These are phyloP conservation scores for Polyploca ridens DNA, from an alignment of 2,888 invertebrate genomes.

Conservation along the genomic window DNA sequence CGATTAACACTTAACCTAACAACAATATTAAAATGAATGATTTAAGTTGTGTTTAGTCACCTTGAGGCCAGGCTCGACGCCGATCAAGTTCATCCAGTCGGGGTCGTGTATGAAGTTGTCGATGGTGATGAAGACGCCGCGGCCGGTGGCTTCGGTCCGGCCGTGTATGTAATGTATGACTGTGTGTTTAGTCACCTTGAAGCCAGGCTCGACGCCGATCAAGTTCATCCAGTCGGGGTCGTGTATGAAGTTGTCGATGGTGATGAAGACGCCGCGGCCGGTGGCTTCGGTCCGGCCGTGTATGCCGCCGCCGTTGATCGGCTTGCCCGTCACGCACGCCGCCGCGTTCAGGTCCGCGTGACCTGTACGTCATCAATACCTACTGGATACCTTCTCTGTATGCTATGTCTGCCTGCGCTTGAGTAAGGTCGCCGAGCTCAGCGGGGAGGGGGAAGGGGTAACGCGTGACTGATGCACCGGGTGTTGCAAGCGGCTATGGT, in stretches of 20 bases:
- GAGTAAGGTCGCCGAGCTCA: too few relatives aligned
- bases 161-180: too few relatives aligned
- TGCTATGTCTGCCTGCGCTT: too few relatives aligned
- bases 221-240: slow-evolving; percentile 89
- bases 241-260: slow-evolving; percentile 88
- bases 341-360: slow-evolving; percentile 91
- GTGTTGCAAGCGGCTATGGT: too few relatives aligned
- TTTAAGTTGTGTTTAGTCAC: slow-evolving; percentile 37
- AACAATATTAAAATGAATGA: too few relatives aligned
- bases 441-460: too few relatives aligned
- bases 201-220: slow-evolving; percentile 81
- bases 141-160: slow-evolving; percentile 92
- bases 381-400: too few relatives aligned
- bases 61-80: slow-evolving; percentile 71
- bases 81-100: slow-evolving; percentile 88
- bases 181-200: slow-evolving; percentile 45
- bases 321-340: slow-evolving; percentile 95
- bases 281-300: slow-evolving; percentile 94
- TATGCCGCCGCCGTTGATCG: slow-evolving; percentile 94
- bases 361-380: slow-evolving; percentile 60
- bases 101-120: slow-evolving; percentile 89
- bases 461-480: too few relatives aligned
- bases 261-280: slow-evolving; percentile 91
- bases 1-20: too few relatives aligned
- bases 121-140: slow-evolving; percentile 90